Base-by-base conservation (phyloP, 1,140 invertebrate genomes). In the Brachionus sp. region DNA sequence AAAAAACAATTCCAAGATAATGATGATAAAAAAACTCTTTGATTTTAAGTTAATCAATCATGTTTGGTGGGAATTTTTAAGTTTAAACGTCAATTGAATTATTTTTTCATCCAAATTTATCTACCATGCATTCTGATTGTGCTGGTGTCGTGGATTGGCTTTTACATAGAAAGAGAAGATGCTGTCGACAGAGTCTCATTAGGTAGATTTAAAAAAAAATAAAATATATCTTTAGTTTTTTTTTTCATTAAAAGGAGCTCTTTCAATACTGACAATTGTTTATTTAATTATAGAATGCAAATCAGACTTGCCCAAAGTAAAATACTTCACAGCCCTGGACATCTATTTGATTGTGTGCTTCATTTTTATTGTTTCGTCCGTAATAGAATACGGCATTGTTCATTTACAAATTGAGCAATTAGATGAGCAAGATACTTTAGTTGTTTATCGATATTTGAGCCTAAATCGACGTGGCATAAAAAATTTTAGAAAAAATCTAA, bases 261-360 rank as follows among this genome's bases (percentile, higher is more conserved):
- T 90, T 37, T 91, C 91, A 3, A 90, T 92, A n/a, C 87, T 92
- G 66, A 91, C 91, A 50, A 90, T 91, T 84, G 91, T 91, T 5
- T 91, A 91, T 1, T 89, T 92, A 44, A 91, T 91, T 1, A 91
- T 92, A 86, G 91, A 91, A 10, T 90, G 90, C 9, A 85, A 91
- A 44, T 89, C 90, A n/a, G 89, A 90, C 66, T 87, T 91, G 78
- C 91, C 91, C n/a, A 87, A 90, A 83, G 91, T 92, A 10, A 89
- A 90, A 3, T 96, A 96, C 86, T 94, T 94, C 6, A 97, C 95
- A 3, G 95, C 95, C 0, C 88, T 97, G 0, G 95, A 97, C 88
- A 95, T 94, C 92, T 98, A 96, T 88, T 91, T 97, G 9, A 90
- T 96, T 39, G 95, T 95, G 92, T 95, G 94, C 86, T 96, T 97